Evolutionary conservation across 2,113 vertebrate genomes (phyloP).

Genomic region (Pagrus major): DNA sequence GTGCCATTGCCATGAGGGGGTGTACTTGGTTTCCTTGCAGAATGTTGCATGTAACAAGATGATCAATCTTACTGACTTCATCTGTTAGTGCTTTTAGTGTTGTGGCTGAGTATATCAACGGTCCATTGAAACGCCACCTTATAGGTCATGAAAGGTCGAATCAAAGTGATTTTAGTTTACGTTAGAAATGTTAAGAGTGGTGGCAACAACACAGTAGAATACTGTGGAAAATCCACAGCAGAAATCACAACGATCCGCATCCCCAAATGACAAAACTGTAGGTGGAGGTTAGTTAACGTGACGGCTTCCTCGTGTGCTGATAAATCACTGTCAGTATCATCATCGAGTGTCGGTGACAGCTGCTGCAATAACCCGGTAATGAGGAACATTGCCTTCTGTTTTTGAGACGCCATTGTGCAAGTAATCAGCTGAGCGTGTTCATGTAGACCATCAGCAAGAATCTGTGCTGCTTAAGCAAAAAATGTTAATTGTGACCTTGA

Average conservation of each 20-base stretch:
- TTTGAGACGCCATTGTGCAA: neutral
- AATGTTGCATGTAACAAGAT: too few relatives aligned
- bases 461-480: neutral
- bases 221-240: neutral
- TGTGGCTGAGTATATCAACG: too few relatives aligned
- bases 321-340: too few relatives aligned
- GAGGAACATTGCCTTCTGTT: neutral
- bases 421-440: neutral
- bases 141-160: neutral
- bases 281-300: neutral
- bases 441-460: neutral
- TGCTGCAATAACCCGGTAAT: neutral
- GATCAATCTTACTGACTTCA: too few relatives aligned
- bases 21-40: too few relatives aligned
- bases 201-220: neutral
- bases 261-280: neutral
- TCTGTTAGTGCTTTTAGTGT: too few relatives aligned
- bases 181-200: neutral
- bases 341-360: neutral
- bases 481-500: neutral
- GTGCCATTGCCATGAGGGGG: too few relatives aligned
- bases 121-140: neutral
- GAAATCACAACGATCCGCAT: neutral
- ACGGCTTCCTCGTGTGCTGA: too few relatives aligned
- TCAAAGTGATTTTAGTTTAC: neutral